A percentile compares a stretch with the other conserved stretches of the same genome.
phyloP scores from a whole-genome alignment of 2,888 invertebrate genomes.

The Folsomia manolachei region DNA sequence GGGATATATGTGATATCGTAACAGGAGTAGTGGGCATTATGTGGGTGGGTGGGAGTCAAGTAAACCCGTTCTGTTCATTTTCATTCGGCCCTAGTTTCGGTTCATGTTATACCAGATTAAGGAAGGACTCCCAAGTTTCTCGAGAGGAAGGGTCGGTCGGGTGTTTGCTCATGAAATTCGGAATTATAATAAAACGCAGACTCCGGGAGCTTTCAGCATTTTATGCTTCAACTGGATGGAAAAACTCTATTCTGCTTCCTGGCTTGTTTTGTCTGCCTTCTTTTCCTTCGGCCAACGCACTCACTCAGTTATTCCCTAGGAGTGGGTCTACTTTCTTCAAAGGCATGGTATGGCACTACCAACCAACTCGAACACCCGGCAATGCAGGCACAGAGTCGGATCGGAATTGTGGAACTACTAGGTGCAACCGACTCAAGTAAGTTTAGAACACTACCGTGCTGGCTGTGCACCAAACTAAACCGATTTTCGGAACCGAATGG shows the following conservation, averaged over 20 bases:
- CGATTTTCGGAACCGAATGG: too few species aligned
- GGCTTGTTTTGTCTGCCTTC: too few species aligned
- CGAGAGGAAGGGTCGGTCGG: constrained; percentile 12
- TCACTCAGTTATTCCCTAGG: too few species aligned
- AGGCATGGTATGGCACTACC: too few species aligned
- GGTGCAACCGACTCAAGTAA: neutral
- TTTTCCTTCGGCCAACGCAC: neutral
- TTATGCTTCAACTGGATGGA: neutral
- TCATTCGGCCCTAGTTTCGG: neutral
- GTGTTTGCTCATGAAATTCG: constrained; percentile 11
- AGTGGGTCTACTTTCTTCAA: too few species aligned
- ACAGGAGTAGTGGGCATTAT: neutral
- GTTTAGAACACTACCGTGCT: neutral
- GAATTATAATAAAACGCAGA: constrained; percentile 21
- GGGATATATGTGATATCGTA: too few species aligned
- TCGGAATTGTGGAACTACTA: neutral
- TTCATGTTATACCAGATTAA: too few species aligned
- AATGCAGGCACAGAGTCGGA: too few species aligned
- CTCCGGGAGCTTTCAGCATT: constrained; percentile 10
- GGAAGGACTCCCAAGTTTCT: neutral
- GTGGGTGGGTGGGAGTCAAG: neutral
- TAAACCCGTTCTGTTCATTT: neutral
- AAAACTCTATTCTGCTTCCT: neutral
- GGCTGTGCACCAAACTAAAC: too few species aligned
- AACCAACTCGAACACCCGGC: too few species aligned